Base-by-base conservation (phyloP, 2,113 vertebrate genomes). In the Picathartes gymnocephalus region DNA sequence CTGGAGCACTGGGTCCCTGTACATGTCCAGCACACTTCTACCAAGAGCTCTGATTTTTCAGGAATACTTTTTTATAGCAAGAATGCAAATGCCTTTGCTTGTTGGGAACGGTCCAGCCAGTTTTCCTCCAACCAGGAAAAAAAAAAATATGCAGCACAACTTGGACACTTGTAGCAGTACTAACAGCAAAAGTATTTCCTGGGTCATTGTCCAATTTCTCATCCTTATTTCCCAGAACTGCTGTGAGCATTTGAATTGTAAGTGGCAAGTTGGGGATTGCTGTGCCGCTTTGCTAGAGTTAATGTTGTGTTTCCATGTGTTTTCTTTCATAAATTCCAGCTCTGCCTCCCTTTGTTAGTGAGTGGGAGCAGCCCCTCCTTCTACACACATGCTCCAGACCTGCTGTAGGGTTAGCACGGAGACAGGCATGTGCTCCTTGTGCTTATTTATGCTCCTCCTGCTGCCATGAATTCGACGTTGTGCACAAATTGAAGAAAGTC, bases 301-400 rank as follows among this genome's bases (percentile, higher is more conserved):
- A 89, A 85, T 91, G 66, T 79, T 92, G 42, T 74, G 77, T 95
- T 91, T 91, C 93, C 73, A 30, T 95, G 91, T 92, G 91, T 81
- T 95, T 96, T 91, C 94, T 92, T 95, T 78, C 94, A 93, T 85
- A 89, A 85, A 85, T 91, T 84, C 88, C 84, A 82, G 73, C 84
- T 89, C 77, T 87, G 86, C 53, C 64, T 88, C 44, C 76, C 73
- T 88, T 91, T 95, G 86, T 90, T 53, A 77, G 86, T 11, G 56
- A 77, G 77, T 50, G 53, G 7, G 78, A 91, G 54, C 62, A 89
- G 45, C 71, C n/a, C 31, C 57, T 35, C 45, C 27, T 60, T 61
- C 53, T 51, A 4, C 1, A 4, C 40, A 18, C 72, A 47, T 4
- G 0, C 85, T 37, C 6, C 3, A 47, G 77, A 48, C 79, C 44